Base-by-base conservation (phyloP, 2,888 invertebrate species). In the Parascotia fuliginaria region DNA sequence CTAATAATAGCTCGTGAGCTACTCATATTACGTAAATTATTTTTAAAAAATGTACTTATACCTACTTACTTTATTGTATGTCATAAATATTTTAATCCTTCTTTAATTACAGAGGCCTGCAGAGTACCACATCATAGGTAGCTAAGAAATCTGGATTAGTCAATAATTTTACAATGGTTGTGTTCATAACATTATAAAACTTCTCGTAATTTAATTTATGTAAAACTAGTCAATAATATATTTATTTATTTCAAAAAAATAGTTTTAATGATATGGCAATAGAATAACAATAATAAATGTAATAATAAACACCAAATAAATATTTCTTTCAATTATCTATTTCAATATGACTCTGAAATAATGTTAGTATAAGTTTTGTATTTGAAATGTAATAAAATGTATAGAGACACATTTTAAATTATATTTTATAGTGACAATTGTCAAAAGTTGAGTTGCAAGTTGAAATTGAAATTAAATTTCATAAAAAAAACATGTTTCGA, bases 101-200 rank as follows among this genome's bases (percentile, higher is more conserved):
- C 2, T 24, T 71, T 46, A 59, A 31, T 85, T 81, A 22, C 86
- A 91, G 91, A 88, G 77, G 75, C 75, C 0, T 90, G 91, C 78
- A 76, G 89, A 75, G 64, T 84, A 9, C 89, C 87, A 5, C 89
- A 90, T 52, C 91, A 91, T 56, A 90, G 91, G 80, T 91, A 91
- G 86, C 88, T 75, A 75, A 61, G 44, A 42, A 39, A 7, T 43
- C 41, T 9, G 2, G 43, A 22, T 29, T 45, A 72, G 46, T 52
- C 27, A 60, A 64, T 60, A 60, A 55, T 54, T 56, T 67, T 68
- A 59, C 37, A 62, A 74, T 55, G 83, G 81, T 85, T 87, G 86
- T 85, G 84, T 85, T 83, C 70, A 77, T 73, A 70, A 67, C 68
- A 64, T 60, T 43, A 42, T 9, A 40, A 34, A 32, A 48, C 32